Evolutionary conservation across 1,140 invertebrate species (phyloP), one percentile per base, ranked within the genome.

Genomic region (Penaeus japonicus): DNA sequence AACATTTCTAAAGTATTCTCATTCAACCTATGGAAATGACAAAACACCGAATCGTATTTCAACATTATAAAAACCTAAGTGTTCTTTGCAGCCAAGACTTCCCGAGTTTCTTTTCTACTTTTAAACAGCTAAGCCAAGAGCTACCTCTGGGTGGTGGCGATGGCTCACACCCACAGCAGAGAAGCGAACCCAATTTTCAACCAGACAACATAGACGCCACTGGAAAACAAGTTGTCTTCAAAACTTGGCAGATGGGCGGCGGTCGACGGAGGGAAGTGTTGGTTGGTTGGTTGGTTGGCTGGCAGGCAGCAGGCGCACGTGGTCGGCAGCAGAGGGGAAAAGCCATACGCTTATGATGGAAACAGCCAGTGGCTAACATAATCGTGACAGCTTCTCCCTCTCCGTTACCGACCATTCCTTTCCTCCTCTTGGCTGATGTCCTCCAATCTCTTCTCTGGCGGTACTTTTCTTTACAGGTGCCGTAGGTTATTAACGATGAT

Each of bases 321-420:
- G 59, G 87, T 78, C 77, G 87, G 73, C 57, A 84, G 73, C 88
- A 55, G 90, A 90, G 89, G 91, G 85, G 91, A 91, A 89, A 90
- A 91, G 85, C 90, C 87, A 90, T 90, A 90, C 90, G 90, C 90
- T 90, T 90, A 90, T 90, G 90, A 79, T 80, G 30, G 75, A 75
- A 79, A 86, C 18, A 30, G 78, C 55, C 59, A 59, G 24, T 47
- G n/a, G 83, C 77, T 59, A 35, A 89, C 90, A 90, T 90, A 90
- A 90, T 82, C 90, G 88, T 91, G 39, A 89, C 90, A 90, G 86
- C 90, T 73, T 90, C 91, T 90, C 78, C 90, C 86, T 87, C 87
- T 59, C 84, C 79, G 77, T 82, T 87, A 75, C 89, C 70, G 54
- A 87, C 54, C 75, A 18, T 17, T 39, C 35, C 32, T 24, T 15